Conservation (phyloP, 2,113 vertebrate genomes). For the Capricornis sumatraensis region DNA sequence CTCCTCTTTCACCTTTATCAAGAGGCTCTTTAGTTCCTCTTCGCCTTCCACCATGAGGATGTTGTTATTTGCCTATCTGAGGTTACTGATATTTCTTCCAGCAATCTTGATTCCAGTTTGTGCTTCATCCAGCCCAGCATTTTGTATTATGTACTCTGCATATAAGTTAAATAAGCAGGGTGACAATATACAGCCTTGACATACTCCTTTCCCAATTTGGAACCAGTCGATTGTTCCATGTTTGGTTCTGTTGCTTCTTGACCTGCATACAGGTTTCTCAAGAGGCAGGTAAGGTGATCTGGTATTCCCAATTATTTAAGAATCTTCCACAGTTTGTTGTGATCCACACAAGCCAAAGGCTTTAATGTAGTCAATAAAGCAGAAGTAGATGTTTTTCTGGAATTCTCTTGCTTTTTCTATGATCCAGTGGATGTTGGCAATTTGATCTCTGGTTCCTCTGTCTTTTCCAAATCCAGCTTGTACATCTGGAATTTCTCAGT, state of each 20-base stretch:
- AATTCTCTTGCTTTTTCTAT: not conserved
- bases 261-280: not conserved
- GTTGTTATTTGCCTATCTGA: not conserved
- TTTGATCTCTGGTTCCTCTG: not conserved
- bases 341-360: not conserved
- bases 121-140: not conserved
- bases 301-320: not conserved
- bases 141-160: not conserved
- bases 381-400: not conserved
- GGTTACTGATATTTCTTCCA: not conserved
- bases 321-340: not conserved
- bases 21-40: not conserved
- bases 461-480: not conserved
- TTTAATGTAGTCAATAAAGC: not conserved
- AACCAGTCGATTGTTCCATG: not conserved
- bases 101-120: not conserved
- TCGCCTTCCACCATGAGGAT: not conserved
- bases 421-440: not conserved
- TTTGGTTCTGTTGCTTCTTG: not conserved
- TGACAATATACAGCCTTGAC: not conserved
- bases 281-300: not conserved
- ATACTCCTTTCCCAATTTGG: not conserved
- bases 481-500: not conserved
- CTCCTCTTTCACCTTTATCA: not conserved
- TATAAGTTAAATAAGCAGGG: not conserved